Conservation (phyloP, 2,888 invertebrate species). For the Plagodis pulveraria region DNA sequence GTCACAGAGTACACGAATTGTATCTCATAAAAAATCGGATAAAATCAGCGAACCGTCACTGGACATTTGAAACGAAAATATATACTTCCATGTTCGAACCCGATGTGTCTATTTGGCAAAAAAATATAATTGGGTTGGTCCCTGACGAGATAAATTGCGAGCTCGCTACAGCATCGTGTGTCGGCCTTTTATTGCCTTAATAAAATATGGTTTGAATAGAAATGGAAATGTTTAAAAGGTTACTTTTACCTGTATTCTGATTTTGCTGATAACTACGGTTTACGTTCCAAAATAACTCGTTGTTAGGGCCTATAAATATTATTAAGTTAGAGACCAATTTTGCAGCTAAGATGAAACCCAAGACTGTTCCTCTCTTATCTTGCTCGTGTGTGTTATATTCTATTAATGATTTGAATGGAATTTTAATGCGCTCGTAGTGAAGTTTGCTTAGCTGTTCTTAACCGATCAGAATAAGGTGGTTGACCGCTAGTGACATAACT, state of each 20-base stretch:
- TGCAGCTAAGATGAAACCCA: too few relatives aligned
- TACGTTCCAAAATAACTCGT: too few relatives aligned
- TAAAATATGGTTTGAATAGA: conserved; percentile 45
- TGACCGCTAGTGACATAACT: too few relatives aligned
- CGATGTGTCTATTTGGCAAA: conserved; percentile 66
- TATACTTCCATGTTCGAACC: conserved; percentile 47
- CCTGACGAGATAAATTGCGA: conserved; percentile 71
- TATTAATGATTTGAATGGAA: too few relatives aligned
- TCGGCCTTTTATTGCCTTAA: conserved; percentile 55
- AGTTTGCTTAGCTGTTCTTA: too few relatives aligned
- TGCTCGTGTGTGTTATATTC: too few relatives aligned
- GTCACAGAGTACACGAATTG: conserved; percentile 18
- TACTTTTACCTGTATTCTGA: background rate
- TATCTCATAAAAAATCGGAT: conserved; percentile 50
- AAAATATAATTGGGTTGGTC: conserved; percentile 78
- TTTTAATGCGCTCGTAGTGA: too few relatives aligned
- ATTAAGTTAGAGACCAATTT: too few relatives aligned
- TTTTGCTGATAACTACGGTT: too few relatives aligned
- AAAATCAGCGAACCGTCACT: conserved; percentile 51
- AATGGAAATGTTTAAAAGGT: conserved; percentile 19
- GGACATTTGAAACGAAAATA: conserved; percentile 41
- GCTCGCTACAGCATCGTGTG: conserved; percentile 50
- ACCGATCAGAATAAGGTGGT: too few relatives aligned
- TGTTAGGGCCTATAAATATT: too few relatives aligned
- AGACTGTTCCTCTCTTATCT: too few relatives aligned